phyloP scores from a whole-genome alignment of 2,888 invertebrate species.

The Schizotus pectinicornis region DNA sequence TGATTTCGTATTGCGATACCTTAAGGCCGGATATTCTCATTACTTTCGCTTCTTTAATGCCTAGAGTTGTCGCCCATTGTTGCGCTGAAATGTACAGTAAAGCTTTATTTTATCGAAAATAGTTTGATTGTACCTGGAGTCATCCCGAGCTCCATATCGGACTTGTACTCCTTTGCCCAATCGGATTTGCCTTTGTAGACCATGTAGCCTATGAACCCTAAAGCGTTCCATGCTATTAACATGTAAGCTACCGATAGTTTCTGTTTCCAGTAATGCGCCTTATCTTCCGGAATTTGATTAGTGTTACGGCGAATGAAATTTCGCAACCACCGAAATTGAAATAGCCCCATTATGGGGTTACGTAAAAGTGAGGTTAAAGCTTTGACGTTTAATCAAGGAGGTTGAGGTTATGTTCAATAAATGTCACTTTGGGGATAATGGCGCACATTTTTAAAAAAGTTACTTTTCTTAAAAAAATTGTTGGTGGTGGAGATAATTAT shows the following conservation, averaged over 20 bases:
- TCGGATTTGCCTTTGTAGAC: slow-evolving; percentile 67
- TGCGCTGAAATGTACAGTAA: slow-evolving; percentile 58
- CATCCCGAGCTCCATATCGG: slow-evolving; percentile 64
- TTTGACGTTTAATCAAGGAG: neutral
- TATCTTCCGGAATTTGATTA: slow-evolving; percentile 60
- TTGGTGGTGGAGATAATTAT: too few species aligned
- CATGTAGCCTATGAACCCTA: slow-evolving; percentile 68
- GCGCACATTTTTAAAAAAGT: too few species aligned
- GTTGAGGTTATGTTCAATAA: too few species aligned
- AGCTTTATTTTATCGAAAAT: slow-evolving; percentile 37
- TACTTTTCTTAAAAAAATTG: too few species aligned
- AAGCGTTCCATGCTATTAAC: slow-evolving; percentile 74
- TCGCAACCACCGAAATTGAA: slow-evolving; percentile 62
- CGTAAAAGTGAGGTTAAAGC: neutral
- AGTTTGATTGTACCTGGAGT: slow-evolving; percentile 62
- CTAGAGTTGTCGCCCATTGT: slow-evolving; percentile 65
- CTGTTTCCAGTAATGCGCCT: slow-evolving; percentile 67
- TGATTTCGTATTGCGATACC: slow-evolving; percentile 44
- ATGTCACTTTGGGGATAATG: too few species aligned
- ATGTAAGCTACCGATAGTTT: slow-evolving; percentile 69
- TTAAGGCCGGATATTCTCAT: slow-evolving; percentile 63
- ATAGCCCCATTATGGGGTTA: slow-evolving; percentile 42
- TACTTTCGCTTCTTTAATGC: slow-evolving; percentile 65
- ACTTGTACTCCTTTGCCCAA: slow-evolving; percentile 71
- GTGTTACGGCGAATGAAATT: slow-evolving; percentile 60